phyloP scores from a whole-genome alignment of 1,140 invertebrate species.

The Anthonomus grandis region DNA sequence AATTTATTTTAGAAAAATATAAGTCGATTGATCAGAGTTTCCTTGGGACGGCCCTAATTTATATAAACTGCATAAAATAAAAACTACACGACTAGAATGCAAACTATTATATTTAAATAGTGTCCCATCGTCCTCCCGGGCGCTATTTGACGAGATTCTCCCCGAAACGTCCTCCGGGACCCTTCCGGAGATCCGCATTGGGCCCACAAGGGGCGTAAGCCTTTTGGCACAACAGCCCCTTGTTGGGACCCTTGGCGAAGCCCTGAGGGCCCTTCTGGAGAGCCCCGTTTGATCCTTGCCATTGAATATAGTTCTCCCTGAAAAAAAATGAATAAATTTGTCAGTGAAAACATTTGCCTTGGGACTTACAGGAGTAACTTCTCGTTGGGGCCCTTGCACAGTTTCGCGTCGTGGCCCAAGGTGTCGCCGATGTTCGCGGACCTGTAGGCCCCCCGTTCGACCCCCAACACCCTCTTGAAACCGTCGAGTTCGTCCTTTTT shows the following conservation, averaged over 20 bases:
- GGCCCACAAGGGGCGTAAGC: constrained; percentile 56
- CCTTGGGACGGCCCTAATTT: too few relatives aligned
- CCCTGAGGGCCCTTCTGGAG: constrained; percentile 48
- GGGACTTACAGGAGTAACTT: constrained; percentile 62
- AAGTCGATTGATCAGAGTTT: too few relatives aligned
- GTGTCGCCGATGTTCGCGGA: constrained; percentile 55
- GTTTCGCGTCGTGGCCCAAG: constrained; percentile 57
- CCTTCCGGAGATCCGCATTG: constrained; percentile 61
- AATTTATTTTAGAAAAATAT: too few relatives aligned
- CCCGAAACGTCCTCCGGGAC: too few relatives aligned
- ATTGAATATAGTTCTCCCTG: constrained; percentile 68
- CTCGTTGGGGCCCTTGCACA: constrained; percentile 65
- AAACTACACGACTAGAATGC: too few relatives aligned
- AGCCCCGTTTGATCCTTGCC: constrained; percentile 63
- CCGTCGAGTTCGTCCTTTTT: constrained; percentile 25
- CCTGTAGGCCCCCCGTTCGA: constrained; percentile 49
- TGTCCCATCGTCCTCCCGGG: too few relatives aligned
- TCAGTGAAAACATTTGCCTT: not conserved
- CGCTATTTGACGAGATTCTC: too few relatives aligned
- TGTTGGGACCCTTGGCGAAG: constrained; percentile 57
- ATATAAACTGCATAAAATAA: too few relatives aligned
- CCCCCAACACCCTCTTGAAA: constrained; percentile 39
- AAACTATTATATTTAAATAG: too few relatives aligned
- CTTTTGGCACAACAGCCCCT: constrained; percentile 49
- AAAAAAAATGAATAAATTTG: constrained; percentile 8